phyloP scores from a whole-genome alignment of 2,797 vertebrate species.

The Hapalemur alaotrensis region DNA sequence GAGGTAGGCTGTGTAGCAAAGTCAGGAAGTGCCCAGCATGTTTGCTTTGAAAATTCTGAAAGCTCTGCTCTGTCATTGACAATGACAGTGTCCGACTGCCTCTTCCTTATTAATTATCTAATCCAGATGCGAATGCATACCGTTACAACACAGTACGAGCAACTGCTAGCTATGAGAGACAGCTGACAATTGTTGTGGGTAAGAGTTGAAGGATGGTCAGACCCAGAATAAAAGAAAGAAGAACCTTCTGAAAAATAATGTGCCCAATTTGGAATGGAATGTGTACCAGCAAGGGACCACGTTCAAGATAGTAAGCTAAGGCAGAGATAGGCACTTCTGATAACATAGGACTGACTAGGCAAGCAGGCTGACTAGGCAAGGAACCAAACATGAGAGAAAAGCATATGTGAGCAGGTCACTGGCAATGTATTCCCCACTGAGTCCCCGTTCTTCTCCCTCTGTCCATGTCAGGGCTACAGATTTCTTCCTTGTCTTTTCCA shows the following conservation, averaged over 20 bases:
- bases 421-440: rapidly evolving
- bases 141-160: background rate
- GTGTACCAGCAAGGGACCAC: background rate
- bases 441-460: background rate
- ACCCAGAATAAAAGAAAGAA: background rate
- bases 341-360: background rate
- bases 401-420: background rate
- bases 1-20: background rate
- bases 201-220: background rate
- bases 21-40: background rate
- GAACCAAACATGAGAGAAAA: background rate
- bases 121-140: background rate
- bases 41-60: background rate
- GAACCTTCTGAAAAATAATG: background rate
- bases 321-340: background rate
- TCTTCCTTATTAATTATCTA: background rate
- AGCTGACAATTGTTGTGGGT: background rate
- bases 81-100: background rate
- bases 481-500: background rate
- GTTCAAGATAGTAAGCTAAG: background rate
- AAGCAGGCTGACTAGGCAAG: background rate
- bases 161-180: background rate
- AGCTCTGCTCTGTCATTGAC: background rate
- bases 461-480: background rate
- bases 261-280: background rate